Base-by-base conservation (phyloP, 2,797 vertebrate species). In the Glyptemys insculpta region DNA sequence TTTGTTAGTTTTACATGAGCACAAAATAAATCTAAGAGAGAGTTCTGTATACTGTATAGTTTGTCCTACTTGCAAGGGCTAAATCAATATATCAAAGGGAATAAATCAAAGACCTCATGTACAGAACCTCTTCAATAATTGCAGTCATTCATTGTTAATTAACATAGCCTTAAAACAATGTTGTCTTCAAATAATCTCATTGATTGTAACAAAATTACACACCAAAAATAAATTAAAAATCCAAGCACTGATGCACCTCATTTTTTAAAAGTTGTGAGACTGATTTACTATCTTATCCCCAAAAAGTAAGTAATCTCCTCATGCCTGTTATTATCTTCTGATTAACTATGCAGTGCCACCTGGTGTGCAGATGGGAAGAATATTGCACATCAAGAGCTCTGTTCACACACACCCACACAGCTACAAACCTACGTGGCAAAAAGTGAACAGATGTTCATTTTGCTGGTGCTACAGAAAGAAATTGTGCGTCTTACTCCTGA, bases 371-470 rank as follows among this genome's bases (percentile, higher is more conserved):
- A 98, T 98, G 97, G 98, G 96, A 97, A 88, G 95, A 97, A 92
- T 96, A 97, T 97, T 97, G 92, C 97, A 97, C 96, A 96, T 97
- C 95, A 97, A 96, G 97, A 97, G 94, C 93, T 97, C 93, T 97
- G 95, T 98, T 98, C 98, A 97, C 97, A 98, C 97, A 94, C 95
- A 96, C 96, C 94, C 97, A 96, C 95, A 87, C 93, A 95, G 88
- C 98, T 92, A 97, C 93, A 97, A 97, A 97, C 96, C 97, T 97
- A 96, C 80, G 76, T 95, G 95, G 96, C 97, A 98, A 97, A 97
- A 98, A 98, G 91, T 97, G 97, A 98, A 97, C 98, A 98, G 98
- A 98, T 98, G 97, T 97, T 98, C 97, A 98, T 97, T 98, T 98
- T 97, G 96, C 97, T 98, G 98, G 93, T 97, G 97, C 96, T 96